phyloP scores from a whole-genome alignment of 2,113 vertebrate genomes.

The Andinoacara biseriatus region DNA sequence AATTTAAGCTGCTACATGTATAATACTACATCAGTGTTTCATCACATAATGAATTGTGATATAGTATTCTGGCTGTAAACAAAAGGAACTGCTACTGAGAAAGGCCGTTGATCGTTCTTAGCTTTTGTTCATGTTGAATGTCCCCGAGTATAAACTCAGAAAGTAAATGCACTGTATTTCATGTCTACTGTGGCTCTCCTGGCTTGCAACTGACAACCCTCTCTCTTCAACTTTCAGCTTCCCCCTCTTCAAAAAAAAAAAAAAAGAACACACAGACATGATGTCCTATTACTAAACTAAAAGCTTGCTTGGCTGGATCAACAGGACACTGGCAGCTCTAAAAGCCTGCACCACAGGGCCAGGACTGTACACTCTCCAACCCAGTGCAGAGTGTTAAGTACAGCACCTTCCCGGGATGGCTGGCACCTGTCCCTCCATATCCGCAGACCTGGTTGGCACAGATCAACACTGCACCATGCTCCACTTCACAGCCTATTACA shows the following conservation, averaged over 20 bases:
- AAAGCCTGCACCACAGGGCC: slow-evolving; percentile 39
- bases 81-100: not conserved
- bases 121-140: not conserved
- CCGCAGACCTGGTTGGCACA: slow-evolving; percentile 63
- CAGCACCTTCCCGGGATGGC: slow-evolving; percentile 61
- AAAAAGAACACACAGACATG: slow-evolving; percentile 8
- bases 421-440: slow-evolving; percentile 66
- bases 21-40: not conserved
- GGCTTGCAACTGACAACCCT: not conserved
- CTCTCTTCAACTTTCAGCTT: slow-evolving; percentile 32
- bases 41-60: not conserved
- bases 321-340: slow-evolving; percentile 59
- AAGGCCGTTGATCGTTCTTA: slow-evolving; percentile 4
- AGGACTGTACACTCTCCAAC: slow-evolving; percentile 46
- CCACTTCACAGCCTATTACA: slow-evolving; percentile 64
- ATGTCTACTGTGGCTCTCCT: slow-evolving; percentile 15
- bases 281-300: slow-evolving; percentile 55
- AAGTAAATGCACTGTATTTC: slow-evolving; percentile 10
- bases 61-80: not conserved
- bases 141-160: not conserved
- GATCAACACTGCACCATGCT: slow-evolving; percentile 48
- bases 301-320: slow-evolving; percentile 59
- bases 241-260: slow-evolving; percentile 18
- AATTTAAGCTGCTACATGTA: not conserved
- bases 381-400: slow-evolving; percentile 58